Conservation (phyloP, 2,888 invertebrate genomes). For the Clistopyga incitator region DNA sequence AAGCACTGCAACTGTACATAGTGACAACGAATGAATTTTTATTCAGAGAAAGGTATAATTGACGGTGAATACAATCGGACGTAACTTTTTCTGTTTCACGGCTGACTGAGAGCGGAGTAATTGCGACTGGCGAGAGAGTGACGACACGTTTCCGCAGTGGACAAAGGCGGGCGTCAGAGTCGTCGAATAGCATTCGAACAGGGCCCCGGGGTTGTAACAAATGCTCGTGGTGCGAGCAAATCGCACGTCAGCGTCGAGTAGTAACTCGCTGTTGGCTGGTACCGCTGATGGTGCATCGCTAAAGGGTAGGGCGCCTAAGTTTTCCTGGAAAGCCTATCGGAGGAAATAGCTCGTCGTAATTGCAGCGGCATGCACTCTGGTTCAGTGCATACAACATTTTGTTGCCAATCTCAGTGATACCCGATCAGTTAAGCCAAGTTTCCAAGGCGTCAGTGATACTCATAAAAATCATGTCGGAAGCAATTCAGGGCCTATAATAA, state of each 20-base stretch:
- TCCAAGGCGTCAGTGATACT: not conserved
- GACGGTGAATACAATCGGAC: slow-evolving; percentile 56
- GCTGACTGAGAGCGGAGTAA: slow-evolving; percentile 55
- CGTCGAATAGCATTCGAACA: slow-evolving; percentile 26
- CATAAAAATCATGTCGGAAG: not conserved
- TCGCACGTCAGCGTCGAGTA: slow-evolving; percentile 29
- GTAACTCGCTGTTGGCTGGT: slow-evolving; percentile 33
- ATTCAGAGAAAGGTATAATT: slow-evolving; percentile 59
- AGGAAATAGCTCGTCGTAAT: slow-evolving; percentile 69
- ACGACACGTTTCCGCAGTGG: slow-evolving; percentile 63
- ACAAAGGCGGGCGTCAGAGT: slow-evolving; percentile 39
- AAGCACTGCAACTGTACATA: slow-evolving; percentile 24
- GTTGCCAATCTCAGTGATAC: slow-evolving; percentile 17
- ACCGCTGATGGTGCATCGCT: slow-evolving; percentile 24
- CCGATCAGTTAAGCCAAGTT: slow-evolving; percentile 3
- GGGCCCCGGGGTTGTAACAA: slow-evolving; percentile 47
- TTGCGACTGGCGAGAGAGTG: slow-evolving; percentile 44
- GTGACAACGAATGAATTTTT: slow-evolving; percentile 45
- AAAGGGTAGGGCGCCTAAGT: slow-evolving; percentile 59
- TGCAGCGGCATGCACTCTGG: slow-evolving; percentile 12
- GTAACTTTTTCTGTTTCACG: slow-evolving; percentile 56
- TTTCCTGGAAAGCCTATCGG: slow-evolving; percentile 72
- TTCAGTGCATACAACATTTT: slow-evolving; percentile 3
- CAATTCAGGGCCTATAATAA: not conserved
- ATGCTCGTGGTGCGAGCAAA: slow-evolving; percentile 40